Percentiles rank a stretch among this genome's conserved stretches.
Conservation (phyloP, 2,797 vertebrate genomes). For the Limosa lapponica region DNA sequence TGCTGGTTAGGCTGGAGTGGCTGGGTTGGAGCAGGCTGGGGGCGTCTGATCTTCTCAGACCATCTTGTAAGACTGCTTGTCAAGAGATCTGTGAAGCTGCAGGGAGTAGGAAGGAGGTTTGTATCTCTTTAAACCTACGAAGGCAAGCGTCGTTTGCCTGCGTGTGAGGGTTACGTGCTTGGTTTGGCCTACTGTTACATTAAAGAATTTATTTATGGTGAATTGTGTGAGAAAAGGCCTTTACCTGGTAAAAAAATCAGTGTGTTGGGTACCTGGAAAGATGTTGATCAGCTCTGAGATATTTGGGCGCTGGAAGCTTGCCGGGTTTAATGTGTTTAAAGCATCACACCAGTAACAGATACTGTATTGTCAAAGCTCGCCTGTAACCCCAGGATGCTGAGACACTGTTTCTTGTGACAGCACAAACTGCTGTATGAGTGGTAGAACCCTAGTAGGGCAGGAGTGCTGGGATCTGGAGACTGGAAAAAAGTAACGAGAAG, state of each 20-base stretch:
- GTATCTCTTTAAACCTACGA: background rate
- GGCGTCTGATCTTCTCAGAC: background rate
- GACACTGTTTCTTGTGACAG: background rate
- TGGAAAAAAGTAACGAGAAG: rapidly evolving
- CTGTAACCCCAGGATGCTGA: background rate
- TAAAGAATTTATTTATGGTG: background rate
- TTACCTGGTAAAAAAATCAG: background rate
- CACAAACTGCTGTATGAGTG: background rate
- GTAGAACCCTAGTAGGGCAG: background rate
- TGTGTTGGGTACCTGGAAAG: background rate
- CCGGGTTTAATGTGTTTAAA: background rate
- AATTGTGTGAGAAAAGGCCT: background rate
- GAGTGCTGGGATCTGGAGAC: background rate
- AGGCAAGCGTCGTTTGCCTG: background rate
- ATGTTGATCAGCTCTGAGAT: background rate
- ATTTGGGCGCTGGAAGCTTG: background rate
- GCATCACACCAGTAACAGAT: background rate
- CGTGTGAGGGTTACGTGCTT: rapidly evolving
- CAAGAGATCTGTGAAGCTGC: background rate
- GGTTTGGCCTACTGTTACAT: background rate
- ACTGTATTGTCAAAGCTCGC: background rate
- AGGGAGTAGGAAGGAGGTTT: background rate
- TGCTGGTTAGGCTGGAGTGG: background rate
- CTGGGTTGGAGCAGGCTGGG: rapidly evolving
- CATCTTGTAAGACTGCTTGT: background rate